A percentile compares a stretch with the other conserved stretches of the same genome.
Evolutionary conservation across 2,113 vertebrate genomes (phyloP).

Genomic region (Plectropomus leopardus): DNA sequence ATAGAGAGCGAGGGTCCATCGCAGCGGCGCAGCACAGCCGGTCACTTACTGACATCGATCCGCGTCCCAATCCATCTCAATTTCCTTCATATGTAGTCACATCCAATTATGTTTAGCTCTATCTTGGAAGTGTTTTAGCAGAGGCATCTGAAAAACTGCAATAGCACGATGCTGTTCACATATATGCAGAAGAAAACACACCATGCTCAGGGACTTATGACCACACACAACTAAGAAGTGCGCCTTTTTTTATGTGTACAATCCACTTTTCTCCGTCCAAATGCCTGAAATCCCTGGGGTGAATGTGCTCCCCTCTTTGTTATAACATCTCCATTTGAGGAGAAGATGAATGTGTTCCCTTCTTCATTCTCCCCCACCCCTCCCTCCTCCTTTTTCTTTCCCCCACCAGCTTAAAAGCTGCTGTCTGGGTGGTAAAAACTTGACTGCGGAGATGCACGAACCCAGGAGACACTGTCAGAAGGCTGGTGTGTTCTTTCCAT

Average conservation of each 20-base stretch:
- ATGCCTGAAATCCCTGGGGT: constrained; percentile 55
- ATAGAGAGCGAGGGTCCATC: constrained; percentile 28
- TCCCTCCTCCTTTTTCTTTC: background rate
- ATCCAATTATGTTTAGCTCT: constrained; percentile 59
- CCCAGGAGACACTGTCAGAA: constrained; percentile 30
- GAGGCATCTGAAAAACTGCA: constrained; percentile 40
- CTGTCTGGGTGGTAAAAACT: constrained; percentile 66
- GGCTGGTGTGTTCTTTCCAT: constrained; percentile 9
- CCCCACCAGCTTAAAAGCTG: constrained; percentile 31
- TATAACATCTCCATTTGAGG: constrained; percentile 71
- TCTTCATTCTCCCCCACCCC: constrained; percentile 12
- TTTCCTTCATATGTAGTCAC: constrained; percentile 67
- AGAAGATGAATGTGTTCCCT: constrained; percentile 67
- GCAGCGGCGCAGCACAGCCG: constrained; percentile 48
- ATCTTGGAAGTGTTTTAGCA: constrained; percentile 42
- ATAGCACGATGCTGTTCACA: background rate
- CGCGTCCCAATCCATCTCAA: constrained; percentile 75
- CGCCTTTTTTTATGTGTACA: constrained; percentile 11
- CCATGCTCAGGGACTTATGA: background rate
- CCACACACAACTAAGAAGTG: background rate
- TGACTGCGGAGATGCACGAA: constrained; percentile 15
- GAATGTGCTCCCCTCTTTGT: constrained; percentile 57
- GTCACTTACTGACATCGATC: constrained; percentile 80
- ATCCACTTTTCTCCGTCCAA: constrained; percentile 57
- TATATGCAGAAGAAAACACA: background rate